Base-by-base conservation (phyloP, 2,888 invertebrate species). In the Drosophila pegasa region DNA sequence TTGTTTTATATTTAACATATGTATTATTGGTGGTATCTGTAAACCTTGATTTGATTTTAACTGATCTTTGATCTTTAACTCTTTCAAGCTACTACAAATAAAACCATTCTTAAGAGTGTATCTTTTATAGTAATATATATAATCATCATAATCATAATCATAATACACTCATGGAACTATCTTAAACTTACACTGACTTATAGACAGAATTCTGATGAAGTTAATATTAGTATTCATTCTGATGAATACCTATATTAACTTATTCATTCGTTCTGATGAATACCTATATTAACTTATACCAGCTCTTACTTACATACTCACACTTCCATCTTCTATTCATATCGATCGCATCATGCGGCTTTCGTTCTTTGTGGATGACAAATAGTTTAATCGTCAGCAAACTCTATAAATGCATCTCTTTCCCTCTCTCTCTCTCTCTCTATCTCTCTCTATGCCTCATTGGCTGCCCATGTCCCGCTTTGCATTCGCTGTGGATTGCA, bases 341-440 rank as follows among this genome's bases (percentile, higher is more conserved):
- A 35, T 12, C 40, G 20, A 9, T 40, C 18, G 27, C 14, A 31
- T 20, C n/a, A n/a, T 48, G 51, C 33, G 65, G 52, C 56, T 71
- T 70, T 60, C 22, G n/a, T 52, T 35, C 27, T 63, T 63, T 55
- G 55, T 61, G 59, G 29, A 55, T 75, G 75, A 76, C 77, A 76
- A 75, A 76, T 72, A 61, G 60, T 76, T 75, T 31, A 51, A n/a
- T 35, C 16, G n/a, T 27, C n/a, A 31, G 38, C 12, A 48, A 37
- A 50, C 51, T 38, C 54, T 50, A 40, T 29, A 41, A 57, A 31
- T 41, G 48, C 68, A 37, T 12, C 31, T 54, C 25, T 29, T 18
- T 29, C 16, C 18, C 12, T 22, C 35, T n/a, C n/a, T n/a, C n/a
- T n/a, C n/a, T 12, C 20, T 20, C 2, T 57, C 18, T 7, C 20